Base-by-base conservation (phyloP, 2,797 vertebrate genomes). In the Sciurus carolinensis region DNA sequence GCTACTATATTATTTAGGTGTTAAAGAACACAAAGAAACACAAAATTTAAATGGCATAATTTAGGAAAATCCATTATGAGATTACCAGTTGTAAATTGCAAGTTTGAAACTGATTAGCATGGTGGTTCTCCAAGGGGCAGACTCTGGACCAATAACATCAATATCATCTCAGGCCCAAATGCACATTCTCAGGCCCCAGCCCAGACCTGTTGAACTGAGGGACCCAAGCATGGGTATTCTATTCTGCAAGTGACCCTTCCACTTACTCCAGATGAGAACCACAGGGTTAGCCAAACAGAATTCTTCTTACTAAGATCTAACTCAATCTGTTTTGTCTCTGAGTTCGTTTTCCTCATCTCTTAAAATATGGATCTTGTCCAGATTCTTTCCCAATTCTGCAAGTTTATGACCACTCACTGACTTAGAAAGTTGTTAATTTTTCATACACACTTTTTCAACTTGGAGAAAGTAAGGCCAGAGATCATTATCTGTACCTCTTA, bases 11-110 rank as follows among this genome's bases (percentile, higher is more conserved):
- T 86, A 95, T 82, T 95, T 66, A 84, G 71, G 64, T 95, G 66
- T 80, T 97, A 90, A 91, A 88, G 85, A 93, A 91, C 66, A 90
- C 18, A 90, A n/a, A 66, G 57, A 89, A 82, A 64, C 9, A 39
- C 39, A 39, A 57, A 85, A 89, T 80, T 82, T 87, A 91, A 96
- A 93, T 1, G 26, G 80, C 69, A 52, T 54, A 80, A 82, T 91
- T 83, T 42, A 83, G 72, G 76, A 73, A 91, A 96, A 86, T 64
- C 44, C 59, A 73, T 17, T 66, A 50, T 26, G 59, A 24, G 87
- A 86, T 62, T 77, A 50, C 73, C 57, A 80, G 80, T 79, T 83
- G 28, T 83, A 91, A 91, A 87, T n/a, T 83, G 83, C 94, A 71
- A 3, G 57, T 36, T 22, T 84, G 69, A 54, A n/a, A 54, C 5